Percentiles rank a stretch among this genome's conserved stretches.
These are phyloP conservation scores for Drosophila nasuta DNA, from an alignment of 1,140 invertebrate genomes.

Conservation along the genomic window DNA sequence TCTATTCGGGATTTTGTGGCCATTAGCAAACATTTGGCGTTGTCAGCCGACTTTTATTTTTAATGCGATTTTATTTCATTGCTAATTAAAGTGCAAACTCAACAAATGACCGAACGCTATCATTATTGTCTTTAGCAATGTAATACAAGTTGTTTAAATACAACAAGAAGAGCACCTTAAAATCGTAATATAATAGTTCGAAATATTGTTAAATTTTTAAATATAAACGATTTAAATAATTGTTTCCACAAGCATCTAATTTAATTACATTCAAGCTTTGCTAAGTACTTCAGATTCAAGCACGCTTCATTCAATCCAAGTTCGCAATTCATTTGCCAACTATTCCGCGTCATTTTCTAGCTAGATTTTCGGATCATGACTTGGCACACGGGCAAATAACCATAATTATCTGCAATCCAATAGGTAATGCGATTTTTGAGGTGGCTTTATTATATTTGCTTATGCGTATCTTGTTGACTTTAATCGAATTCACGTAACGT, in stretches of 20 bases:
- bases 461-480: not conserved
- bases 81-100: conserved; percentile 32
- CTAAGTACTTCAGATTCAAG: not conserved
- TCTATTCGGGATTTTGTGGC: conserved; percentile 21
- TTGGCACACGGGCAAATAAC: not conserved
- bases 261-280: too few species aligned
- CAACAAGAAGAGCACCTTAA: too few species aligned
- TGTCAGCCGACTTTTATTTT: conserved; percentile 46
- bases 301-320: not conserved
- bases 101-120: not conserved
- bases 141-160: not conserved
- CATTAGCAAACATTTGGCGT: conserved; percentile 66
- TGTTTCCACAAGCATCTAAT: too few species aligned
- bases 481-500: conserved; percentile 13
- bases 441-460: not conserved
- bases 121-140: not conserved
- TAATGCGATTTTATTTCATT: conserved; percentile 73
- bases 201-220: too few species aligned
- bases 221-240: too few species aligned
- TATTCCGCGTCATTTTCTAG: conserved; percentile 7
- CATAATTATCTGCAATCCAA: conserved; percentile 10
- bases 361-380: not conserved
- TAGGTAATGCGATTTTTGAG: not conserved
- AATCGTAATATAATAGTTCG: too few species aligned
- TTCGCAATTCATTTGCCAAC: not conserved